Percentiles rank a stretch among this genome's conserved stretches.
Evolutionary conservation across 1,140 invertebrate genomes (phyloP).

Genomic region (Ganaspis sp.): DNA sequence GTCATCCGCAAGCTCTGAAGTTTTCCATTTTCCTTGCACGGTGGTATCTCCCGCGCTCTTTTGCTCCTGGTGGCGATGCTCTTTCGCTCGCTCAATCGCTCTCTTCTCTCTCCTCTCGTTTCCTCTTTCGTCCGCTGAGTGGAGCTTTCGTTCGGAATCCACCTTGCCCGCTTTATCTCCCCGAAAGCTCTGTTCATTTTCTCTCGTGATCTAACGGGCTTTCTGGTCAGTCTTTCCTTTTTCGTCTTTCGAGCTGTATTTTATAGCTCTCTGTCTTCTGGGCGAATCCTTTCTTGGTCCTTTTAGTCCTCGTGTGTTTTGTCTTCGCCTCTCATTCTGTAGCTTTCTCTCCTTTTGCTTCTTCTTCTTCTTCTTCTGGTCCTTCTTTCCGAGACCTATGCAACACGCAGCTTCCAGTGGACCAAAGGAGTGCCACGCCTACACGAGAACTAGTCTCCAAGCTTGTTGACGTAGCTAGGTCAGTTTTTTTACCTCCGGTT

Average conservation of each 20-base stretch:
- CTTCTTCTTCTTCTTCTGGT: slow-evolving; percentile 24
- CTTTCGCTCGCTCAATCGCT: slow-evolving; percentile 36
- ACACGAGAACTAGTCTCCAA: slow-evolving; percentile 50
- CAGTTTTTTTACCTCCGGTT: no score
- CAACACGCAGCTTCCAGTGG: slow-evolving; percentile 57
- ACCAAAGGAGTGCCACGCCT: slow-evolving; percentile 64
- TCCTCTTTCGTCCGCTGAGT: slow-evolving; percentile 32
- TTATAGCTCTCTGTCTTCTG: slow-evolving; percentile 38
- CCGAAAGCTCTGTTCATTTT: slow-evolving; percentile 31
- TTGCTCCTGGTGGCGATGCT: slow-evolving; percentile 32
- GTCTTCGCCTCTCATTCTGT: background rate
- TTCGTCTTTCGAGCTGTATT: background rate
- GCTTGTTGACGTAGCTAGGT: background rate
- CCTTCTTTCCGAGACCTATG: slow-evolving; percentile 45
- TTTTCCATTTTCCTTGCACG: slow-evolving; percentile 38
- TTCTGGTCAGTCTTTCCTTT: background rate
- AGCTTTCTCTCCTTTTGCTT: background rate
- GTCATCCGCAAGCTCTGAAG: slow-evolving; percentile 41
- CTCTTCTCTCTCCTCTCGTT: slow-evolving; percentile 44
- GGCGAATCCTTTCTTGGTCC: slow-evolving; percentile 30
- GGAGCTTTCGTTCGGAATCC: slow-evolving; percentile 25
- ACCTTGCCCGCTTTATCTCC: background rate
- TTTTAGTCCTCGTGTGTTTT: slow-evolving; percentile 37
- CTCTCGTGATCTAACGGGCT: background rate
- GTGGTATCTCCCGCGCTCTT: slow-evolving; percentile 19